Evolutionary conservation across 1,140 invertebrate genomes (phyloP).

Genomic region (Metopolophium dirhodum): DNA sequence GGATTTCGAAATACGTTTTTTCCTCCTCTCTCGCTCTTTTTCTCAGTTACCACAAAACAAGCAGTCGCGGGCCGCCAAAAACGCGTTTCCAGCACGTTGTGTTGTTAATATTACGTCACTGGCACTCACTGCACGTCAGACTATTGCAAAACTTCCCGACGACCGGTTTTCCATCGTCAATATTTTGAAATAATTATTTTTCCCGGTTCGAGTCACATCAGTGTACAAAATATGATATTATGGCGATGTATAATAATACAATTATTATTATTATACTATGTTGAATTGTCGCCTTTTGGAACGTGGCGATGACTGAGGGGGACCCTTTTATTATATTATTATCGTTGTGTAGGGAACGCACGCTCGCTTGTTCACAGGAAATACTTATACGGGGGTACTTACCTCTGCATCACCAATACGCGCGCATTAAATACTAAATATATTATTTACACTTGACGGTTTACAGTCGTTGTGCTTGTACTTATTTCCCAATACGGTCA

Average conservation of each 20-base stretch:
- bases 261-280: background rate
- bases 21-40: background rate
- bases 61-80: background rate
- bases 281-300: background rate
- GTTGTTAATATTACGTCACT: background rate
- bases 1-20: conserved; percentile 17
- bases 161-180: background rate
- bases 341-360: background rate
- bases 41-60: background rate
- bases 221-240: too few species aligned
- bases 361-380: background rate
- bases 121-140: background rate
- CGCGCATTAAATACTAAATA: too few species aligned
- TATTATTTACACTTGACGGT: too few species aligned
- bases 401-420: too few species aligned
- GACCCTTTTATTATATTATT: background rate
- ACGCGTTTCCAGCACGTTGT: background rate
- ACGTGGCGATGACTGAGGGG: background rate
- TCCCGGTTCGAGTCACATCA: background rate
- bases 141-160: background rate
- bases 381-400: background rate
- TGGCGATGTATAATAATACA: background rate
- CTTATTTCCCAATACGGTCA: too few species aligned
- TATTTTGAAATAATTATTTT: background rate
- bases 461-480: too few species aligned